phyloP scores from a whole-genome alignment of 2,113 vertebrate genomes.

The Coptodon bakossiorum region DNA sequence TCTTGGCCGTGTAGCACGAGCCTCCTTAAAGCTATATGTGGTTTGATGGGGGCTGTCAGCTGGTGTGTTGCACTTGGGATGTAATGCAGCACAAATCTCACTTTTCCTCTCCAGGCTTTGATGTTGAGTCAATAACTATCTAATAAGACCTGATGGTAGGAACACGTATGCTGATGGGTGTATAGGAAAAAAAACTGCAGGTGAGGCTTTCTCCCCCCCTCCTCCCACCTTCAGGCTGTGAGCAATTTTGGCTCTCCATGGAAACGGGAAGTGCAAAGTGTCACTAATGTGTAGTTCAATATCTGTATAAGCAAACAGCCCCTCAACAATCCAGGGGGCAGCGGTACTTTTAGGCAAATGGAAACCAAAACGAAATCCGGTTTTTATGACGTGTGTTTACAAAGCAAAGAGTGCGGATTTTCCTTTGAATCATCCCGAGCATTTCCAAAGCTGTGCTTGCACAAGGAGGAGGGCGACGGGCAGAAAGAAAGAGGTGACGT shows the following conservation, averaged over 20 bases:
- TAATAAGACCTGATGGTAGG: slow-evolving; percentile 2
- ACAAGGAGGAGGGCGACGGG: not conserved
- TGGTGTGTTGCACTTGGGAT: not conserved
- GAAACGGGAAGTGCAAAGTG: slow-evolving; percentile 3
- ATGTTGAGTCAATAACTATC: slow-evolving; percentile 27
- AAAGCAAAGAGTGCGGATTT: not conserved
- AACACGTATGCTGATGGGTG: not conserved
- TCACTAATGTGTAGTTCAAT: slow-evolving; percentile 2
- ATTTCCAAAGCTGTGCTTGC: not conserved
- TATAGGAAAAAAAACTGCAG: not conserved
- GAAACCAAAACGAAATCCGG: not conserved
- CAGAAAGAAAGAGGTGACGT: not conserved
- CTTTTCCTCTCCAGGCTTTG: not conserved
- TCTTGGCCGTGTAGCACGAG: not conserved
- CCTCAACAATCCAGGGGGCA: not conserved
- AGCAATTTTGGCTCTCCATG: slow-evolving; percentile 28
- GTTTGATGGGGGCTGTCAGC: not conserved
- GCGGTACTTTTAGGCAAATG: not conserved
- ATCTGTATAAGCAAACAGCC: not conserved
- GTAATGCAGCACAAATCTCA: not conserved
- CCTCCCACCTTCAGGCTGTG: not conserved
- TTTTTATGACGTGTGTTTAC: not conserved
- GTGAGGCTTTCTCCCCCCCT: not conserved
- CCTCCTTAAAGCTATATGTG: not conserved
- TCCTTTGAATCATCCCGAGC: not conserved